Conservation (phyloP, 37 sponge, comb jelly and placozoan species). For the Theonella swinhoei region DNA sequence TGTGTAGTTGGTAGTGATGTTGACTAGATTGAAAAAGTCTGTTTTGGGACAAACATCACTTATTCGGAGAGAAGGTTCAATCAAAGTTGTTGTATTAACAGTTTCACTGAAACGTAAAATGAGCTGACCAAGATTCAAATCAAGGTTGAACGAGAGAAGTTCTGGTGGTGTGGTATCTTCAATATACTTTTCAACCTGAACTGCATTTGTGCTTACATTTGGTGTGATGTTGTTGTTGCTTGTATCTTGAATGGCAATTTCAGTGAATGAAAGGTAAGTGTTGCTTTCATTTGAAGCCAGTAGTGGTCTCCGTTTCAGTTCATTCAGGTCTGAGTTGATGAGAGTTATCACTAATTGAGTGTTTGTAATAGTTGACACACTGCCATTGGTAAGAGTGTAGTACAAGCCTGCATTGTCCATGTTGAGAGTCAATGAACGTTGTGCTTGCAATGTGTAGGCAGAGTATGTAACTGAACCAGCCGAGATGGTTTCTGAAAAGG, state of each 20-base stretch:
- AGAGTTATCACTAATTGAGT: conserved; percentile 50
- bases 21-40: background rate
- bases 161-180: conserved; percentile 69
- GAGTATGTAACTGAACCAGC: conserved; percentile 33
- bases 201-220: conserved; percentile 27
- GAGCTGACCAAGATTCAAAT: conserved; percentile 72
- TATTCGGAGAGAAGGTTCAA: conserved; percentile 43
- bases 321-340: conserved; percentile 63
- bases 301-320: conserved; percentile 55
- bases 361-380: conserved; percentile 31
- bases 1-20: conserved; percentile 29
- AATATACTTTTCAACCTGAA: conserved; percentile 42
- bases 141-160: conserved; percentile 62
- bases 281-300: conserved; percentile 38
- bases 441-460: conserved; percentile 61
- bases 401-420: conserved; percentile 15
- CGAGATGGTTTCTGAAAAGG: conserved; percentile 81
- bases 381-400: conserved; percentile 60
- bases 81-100: conserved; percentile 58
- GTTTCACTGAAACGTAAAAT: conserved; percentile 84
- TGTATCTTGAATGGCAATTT: conserved; percentile 55
- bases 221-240: conserved; percentile 50
- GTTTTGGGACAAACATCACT: conserved; percentile 29
- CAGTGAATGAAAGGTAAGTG: conserved; percentile 66
- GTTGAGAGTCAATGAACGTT: conserved; percentile 2